phyloP scores from a whole-genome alignment of 1,140 invertebrate genomes.

The Drosophila sucinea region DNA sequence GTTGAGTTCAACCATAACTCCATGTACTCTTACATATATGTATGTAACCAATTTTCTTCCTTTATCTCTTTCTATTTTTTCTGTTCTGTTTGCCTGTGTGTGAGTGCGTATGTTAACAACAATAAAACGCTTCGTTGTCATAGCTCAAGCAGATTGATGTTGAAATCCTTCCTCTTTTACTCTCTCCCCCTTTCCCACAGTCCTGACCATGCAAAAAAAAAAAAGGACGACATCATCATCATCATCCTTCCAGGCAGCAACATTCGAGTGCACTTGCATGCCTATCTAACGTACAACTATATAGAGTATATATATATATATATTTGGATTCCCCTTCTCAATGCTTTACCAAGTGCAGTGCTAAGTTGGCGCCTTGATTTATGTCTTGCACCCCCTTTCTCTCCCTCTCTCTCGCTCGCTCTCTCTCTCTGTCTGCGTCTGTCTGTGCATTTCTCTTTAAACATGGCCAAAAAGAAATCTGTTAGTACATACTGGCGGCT shows the following conservation, averaged over 20 bases:
- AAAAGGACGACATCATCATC: constrained; percentile 45
- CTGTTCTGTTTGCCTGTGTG: background rate
- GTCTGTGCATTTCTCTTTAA: constrained; percentile 30
- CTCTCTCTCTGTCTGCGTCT: background rate
- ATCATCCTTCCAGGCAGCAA: constrained; percentile 45
- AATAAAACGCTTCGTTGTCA: constrained; percentile 79
- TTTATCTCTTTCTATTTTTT: too few relatives aligned
- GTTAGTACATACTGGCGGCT: constrained; percentile 58
- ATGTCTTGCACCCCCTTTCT: constrained; percentile 39
- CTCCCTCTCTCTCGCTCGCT: constrained; percentile 16
- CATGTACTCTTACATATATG: background rate
- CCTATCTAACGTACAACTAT: constrained; percentile 53
- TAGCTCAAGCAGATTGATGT: constrained; percentile 77
- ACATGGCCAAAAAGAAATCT: constrained; percentile 48
- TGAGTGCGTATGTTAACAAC: constrained; percentile 56
- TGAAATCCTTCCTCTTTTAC: constrained; percentile 26
- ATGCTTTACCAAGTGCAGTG: constrained; percentile 46
- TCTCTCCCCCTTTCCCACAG: background rate
- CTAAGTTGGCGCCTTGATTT: constrained; percentile 62
- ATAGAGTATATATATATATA: constrained; percentile 42
- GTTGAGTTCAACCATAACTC: background rate
- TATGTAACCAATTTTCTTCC: too few relatives aligned
- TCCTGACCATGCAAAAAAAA: constrained; percentile 1
- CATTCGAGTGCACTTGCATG: constrained; percentile 61
- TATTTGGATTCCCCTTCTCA: constrained; percentile 9